Conservation (phyloP, 23 tunicate species). For the Styela clava region DNA sequence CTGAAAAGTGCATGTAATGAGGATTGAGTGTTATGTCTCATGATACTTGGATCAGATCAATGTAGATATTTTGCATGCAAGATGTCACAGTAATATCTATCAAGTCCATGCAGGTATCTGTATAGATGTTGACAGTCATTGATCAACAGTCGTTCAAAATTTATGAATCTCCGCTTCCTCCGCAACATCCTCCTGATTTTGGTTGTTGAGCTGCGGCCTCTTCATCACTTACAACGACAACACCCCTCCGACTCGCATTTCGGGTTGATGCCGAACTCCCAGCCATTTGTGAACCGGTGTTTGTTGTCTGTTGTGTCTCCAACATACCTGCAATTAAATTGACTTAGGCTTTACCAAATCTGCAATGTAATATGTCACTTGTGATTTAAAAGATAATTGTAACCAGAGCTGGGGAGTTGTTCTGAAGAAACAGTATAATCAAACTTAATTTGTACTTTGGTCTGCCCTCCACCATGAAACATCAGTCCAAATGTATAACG, state of each 20-base stretch:
- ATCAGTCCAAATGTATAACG: too few species aligned
- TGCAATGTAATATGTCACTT: too few species aligned
- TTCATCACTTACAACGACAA: slow-evolving; percentile 63
- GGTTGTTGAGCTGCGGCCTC: slow-evolving; percentile 40
- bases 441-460: too few species aligned
- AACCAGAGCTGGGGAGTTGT: too few species aligned
- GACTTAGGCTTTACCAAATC: not conserved
- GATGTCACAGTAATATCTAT: not conserved
- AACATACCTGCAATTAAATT: not conserved
- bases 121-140: not conserved
- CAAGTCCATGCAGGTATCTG: not conserved
- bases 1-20: too few species aligned
- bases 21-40: too few species aligned
- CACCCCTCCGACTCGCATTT: slow-evolving; percentile 38
- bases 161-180: slow-evolving; percentile 27
- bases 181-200: slow-evolving; percentile 70
- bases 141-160: not conserved
- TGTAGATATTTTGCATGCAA: too few species aligned
- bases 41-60: too few species aligned
- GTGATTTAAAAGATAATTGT: too few species aligned
- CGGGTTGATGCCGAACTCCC: slow-evolving; percentile 23
- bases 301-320: slow-evolving; percentile 35
- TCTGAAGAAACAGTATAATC: too few species aligned
- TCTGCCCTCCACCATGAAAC: too few species aligned
- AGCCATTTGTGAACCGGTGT: not conserved